Evolutionary conservation across 1,140 invertebrate genomes (phyloP).

Genomic region (Glossosoma conforme): DNA sequence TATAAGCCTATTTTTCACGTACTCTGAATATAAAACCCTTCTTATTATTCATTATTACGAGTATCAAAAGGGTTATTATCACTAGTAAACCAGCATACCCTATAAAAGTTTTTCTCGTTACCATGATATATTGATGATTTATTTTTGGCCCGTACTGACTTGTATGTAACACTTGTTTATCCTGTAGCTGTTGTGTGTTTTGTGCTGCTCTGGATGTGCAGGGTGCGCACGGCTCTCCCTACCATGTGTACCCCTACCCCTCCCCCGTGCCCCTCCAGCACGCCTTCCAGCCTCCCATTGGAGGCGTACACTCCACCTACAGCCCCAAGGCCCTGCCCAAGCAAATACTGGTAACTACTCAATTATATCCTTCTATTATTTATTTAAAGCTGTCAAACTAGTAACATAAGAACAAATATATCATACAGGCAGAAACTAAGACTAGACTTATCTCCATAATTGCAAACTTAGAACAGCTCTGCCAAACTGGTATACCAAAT

Average conservation of each 20-base stretch:
- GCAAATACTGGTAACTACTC: constrained; percentile 44
- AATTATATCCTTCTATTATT: constrained; percentile 3
- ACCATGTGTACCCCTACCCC: constrained; percentile 48
- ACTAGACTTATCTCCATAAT: too few species aligned
- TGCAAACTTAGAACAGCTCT: too few species aligned
- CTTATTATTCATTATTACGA: too few species aligned
- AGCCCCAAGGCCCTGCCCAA: constrained; percentile 46
- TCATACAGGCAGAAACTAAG: not conserved
- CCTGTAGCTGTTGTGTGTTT: too few species aligned
- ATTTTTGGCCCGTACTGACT: not conserved
- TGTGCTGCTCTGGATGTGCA: constrained; percentile 30
- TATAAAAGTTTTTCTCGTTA: not conserved
- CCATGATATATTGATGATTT: not conserved
- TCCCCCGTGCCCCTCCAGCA: constrained; percentile 47
- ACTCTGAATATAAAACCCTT: too few species aligned
- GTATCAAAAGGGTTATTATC: not conserved
- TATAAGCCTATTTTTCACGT: too few species aligned
- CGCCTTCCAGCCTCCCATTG: constrained; percentile 44
- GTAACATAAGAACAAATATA: not conserved
- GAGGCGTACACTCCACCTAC: constrained; percentile 39
- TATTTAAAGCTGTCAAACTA: not conserved
- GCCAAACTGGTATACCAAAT: too few species aligned
- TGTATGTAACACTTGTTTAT: too few species aligned
- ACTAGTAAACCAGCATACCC: not conserved
- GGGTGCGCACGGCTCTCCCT: constrained; percentile 45